Evolutionary conservation across 2,797 vertebrate genomes (phyloP), one percentile per base, ranked within the genome.

Genomic region (Aythya fuligula): DNA sequence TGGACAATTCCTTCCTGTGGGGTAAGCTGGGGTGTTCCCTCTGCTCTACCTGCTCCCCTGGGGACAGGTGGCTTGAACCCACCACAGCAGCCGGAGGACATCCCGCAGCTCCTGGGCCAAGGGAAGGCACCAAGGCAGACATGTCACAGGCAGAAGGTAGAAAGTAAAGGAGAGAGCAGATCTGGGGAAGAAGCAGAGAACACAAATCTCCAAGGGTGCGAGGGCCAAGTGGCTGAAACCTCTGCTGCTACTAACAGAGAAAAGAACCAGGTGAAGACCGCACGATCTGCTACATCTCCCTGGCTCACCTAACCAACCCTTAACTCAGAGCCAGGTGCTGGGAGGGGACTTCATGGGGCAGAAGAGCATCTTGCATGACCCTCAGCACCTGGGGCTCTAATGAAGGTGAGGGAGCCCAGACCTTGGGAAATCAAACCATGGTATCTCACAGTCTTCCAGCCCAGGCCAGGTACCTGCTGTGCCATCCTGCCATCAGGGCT

Each of bases 101-200:
- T 9, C 24, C 45, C 13, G 3, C n/a, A 60, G 3, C 38, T 28
- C 51, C 47, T 87, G 0, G 0, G 1, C 36, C 75, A 25, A 71
- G 39, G 28, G 60, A 39, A 75, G 53, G 19, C 5, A 15, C 41
- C 51, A 30, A 56, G 71, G 56, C n/a, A 67, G 61, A 32, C 4
- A 0, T 13, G 24, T 13, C 47, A 38, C 60, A 32, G 25, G 65
- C 25, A 58, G 65, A 76, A 57, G 47, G 32, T 47, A 30, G 19
- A 34, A 81, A 67, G 11, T 64, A 36, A 61, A 69, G 43, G 18
- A 81, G 38, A 22, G 43, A 76, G n/a, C 36, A 72, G 65, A 56
- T 12, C 28, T 18, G 5, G 34, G 1, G 13, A n/a, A 18, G 16
- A 13, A 58, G 36, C 28, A 71, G 41, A 43, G 30, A 45, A 45